Evolutionary conservation across 2,113 vertebrate genomes (phyloP).

Genomic region (Pelobates fuscus): DNA sequence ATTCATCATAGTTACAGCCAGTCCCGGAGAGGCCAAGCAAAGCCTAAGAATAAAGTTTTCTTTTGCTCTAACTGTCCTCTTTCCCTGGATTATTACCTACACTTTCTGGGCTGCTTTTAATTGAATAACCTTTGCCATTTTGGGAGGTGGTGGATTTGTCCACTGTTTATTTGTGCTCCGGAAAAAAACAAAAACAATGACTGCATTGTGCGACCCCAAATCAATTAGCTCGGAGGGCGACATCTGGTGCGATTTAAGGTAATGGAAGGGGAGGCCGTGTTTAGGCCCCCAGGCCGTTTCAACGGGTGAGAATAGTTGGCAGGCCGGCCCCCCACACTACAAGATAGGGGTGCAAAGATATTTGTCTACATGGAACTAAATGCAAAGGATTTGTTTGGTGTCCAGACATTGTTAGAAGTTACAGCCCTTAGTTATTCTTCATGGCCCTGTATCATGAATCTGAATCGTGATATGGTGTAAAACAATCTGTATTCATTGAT

Average conservation of each 20-base stretch:
- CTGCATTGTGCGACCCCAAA: conserved; percentile 78
- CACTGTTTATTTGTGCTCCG: conserved; percentile 74
- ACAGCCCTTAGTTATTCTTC: too few relatives aligned
- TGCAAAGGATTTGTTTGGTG: too few relatives aligned
- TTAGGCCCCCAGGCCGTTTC: conserved; percentile 68
- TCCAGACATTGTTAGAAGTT: too few relatives aligned
- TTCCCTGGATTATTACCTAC: conserved; percentile 67
- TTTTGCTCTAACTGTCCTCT: conserved; percentile 57
- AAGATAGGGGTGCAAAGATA: conserved; percentile 59
- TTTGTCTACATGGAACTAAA: conserved; percentile 58
- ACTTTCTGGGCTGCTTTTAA: conserved; percentile 69
- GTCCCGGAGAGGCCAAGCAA: conserved; percentile 71
- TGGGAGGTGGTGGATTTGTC: conserved; percentile 44
- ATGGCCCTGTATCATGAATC: too few relatives aligned
- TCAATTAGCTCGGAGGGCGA: conserved; percentile 84
- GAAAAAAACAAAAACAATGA: conserved; percentile 77
- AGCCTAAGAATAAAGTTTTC: conserved; percentile 61
- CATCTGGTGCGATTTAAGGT: conserved; percentile 90
- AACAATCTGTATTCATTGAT: too few relatives aligned
- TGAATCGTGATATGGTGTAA: too few relatives aligned
- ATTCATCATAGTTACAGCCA: conserved; percentile 92
- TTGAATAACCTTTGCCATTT: conserved; percentile 71
- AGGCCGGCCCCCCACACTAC: conserved; percentile 70
- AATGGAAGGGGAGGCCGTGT: conserved; percentile 68
- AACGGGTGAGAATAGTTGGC: conserved; percentile 82